Conservation (phyloP, 2,888 invertebrate species). For the Plebejus argus region DNA sequence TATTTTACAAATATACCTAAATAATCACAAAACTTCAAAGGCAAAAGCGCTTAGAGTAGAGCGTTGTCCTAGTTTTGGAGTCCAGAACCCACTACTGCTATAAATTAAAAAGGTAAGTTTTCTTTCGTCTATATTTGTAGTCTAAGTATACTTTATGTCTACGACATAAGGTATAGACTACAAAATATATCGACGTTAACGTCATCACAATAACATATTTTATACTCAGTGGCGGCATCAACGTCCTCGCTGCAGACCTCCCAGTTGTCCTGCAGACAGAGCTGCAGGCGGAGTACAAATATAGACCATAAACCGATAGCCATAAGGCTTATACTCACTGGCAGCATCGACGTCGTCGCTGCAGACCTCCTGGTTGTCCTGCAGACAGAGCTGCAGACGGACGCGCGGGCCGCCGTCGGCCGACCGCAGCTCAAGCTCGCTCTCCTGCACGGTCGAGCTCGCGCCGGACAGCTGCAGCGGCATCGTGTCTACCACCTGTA, state of each 20-base stretch:
- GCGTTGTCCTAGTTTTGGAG: no score
- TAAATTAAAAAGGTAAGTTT: no score
- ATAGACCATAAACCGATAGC: no score
- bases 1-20: no score
- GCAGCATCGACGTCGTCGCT: slow-evolving; percentile 92
- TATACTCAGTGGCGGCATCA: slow-evolving; percentile 89
- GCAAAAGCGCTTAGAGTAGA: no score
- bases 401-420: slow-evolving; percentile 83
- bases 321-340: slow-evolving; percentile 80
- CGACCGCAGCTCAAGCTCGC: slow-evolving; percentile 78
- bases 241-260: slow-evolving; percentile 92
- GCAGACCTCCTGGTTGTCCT: slow-evolving; percentile 90
- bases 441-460: slow-evolving; percentile 85
- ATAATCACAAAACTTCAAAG: no score
- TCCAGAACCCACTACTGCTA: no score
- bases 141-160: no score
- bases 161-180: no score
- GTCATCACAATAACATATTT: not conserved
- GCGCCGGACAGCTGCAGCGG: slow-evolving; percentile 86
- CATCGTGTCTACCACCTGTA: slow-evolving; percentile 86
- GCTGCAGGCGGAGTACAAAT: no score
- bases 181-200: no score
- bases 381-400: slow-evolving; percentile 90
- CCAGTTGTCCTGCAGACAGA: slow-evolving; percentile 77
- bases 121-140: no score